phyloP scores from a whole-genome alignment of 2,888 invertebrate genomes.

The Parnassius mnemosyne region DNA sequence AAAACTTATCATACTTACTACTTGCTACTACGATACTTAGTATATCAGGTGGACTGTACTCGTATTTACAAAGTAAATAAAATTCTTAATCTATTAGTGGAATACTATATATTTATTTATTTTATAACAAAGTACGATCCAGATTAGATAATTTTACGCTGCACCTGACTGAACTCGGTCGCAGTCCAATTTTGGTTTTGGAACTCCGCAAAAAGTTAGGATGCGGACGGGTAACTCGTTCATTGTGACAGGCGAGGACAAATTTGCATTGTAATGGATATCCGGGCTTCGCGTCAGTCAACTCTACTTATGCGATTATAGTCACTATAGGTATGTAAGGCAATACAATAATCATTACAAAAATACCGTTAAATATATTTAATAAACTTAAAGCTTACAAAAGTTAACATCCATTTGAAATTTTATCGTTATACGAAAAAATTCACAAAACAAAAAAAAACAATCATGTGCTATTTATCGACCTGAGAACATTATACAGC shows the following conservation, averaged over 20 bases:
- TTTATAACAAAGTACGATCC: constrained; percentile 25
- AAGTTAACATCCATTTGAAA: too few species aligned
- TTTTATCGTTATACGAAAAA: too few species aligned
- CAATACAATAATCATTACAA: too few species aligned
- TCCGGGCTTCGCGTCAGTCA: constrained; percentile 45
- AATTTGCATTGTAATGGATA: constrained; percentile 77
- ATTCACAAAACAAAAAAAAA: too few species aligned
- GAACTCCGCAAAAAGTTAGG: constrained; percentile 64
- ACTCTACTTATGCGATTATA: constrained; percentile 52
- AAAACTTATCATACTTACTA: too few species aligned
- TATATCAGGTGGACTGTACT: not conserved
- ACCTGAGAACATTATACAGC: too few species aligned
- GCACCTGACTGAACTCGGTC: constrained; percentile 50
- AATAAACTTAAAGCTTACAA: too few species aligned
- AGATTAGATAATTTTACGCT: constrained; percentile 36
- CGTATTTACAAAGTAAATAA: constrained; percentile 12
- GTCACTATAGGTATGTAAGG: constrained; percentile 35
- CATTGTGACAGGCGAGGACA: constrained; percentile 55
- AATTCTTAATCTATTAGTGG: constrained; percentile 1
- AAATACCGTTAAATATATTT: too few species aligned
- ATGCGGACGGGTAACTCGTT: constrained; percentile 60
- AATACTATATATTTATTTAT: constrained; percentile 31
- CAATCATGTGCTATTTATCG: too few species aligned
- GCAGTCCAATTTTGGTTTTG: constrained; percentile 59
- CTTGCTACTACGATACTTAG: too few species aligned